A percentile compares a stretch with the other conserved stretches of the same genome.
phyloP scores from a whole-genome alignment of 2,113 vertebrate genomes.

The Spilogale gracilis region DNA sequence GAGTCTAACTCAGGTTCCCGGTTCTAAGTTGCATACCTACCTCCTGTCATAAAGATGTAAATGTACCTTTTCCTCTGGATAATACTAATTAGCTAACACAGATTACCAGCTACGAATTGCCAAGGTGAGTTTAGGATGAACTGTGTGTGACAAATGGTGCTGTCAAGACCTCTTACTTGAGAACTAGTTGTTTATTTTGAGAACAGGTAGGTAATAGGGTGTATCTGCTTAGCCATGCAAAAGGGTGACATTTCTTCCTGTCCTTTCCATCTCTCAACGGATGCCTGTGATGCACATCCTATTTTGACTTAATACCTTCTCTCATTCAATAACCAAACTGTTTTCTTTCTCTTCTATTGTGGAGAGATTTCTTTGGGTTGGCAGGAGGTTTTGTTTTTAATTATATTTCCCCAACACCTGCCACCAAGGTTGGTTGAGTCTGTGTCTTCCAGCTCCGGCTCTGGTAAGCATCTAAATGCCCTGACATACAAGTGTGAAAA shows the following conservation, averaged over 20 bases:
- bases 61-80: background rate
- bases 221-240: background rate
- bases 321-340: background rate
- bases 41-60: background rate
- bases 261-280: background rate
- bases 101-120: background rate
- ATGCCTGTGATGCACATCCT: background rate
- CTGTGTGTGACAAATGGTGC: background rate
- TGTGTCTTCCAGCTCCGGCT: background rate
- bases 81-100: background rate
- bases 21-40: background rate
- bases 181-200: background rate
- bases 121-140: background rate
- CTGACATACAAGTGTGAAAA: background rate
- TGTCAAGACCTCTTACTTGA: background rate
- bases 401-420: background rate
- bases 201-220: background rate
- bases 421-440: background rate
- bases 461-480: background rate
- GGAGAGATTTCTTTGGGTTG: background rate
- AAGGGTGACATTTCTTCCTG: background rate
- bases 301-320: background rate
- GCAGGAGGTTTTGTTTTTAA: background rate
- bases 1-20: background rate
- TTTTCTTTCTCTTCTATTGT: conserved; percentile 27